A percentile compares a stretch with the other conserved stretches of the same genome.
phyloP scores from a whole-genome alignment of 2,113 vertebrate genomes.

The Eptesicus fuscus region DNA sequence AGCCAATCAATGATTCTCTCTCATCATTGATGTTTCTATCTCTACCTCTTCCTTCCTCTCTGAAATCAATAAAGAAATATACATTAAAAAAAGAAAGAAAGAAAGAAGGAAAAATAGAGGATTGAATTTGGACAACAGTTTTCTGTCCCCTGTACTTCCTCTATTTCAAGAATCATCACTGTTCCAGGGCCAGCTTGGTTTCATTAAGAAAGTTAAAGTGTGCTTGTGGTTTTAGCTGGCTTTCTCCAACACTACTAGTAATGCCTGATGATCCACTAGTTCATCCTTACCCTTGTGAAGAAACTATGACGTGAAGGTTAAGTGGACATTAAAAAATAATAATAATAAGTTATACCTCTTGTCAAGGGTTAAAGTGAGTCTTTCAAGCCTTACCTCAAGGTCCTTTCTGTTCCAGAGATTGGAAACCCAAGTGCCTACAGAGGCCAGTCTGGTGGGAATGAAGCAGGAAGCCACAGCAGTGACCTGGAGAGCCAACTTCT shows the following conservation, averaged over 20 bases:
- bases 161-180: not conserved
- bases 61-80: no score
- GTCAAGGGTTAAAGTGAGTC: not conserved
- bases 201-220: not conserved
- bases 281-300: not conserved
- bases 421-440: conserved; percentile 63
- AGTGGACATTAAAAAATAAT: not conserved
- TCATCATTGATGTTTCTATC: no score
- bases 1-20: no score
- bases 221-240: not conserved
- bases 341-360: not conserved
- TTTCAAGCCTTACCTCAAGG: conserved; percentile 30
- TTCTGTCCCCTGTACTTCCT: not conserved
- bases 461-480: conserved; percentile 53
- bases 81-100: no score
- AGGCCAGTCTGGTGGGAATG: conserved; percentile 64
- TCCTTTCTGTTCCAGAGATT: conserved; percentile 68
- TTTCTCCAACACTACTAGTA: not conserved
- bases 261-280: not conserved
- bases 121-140: not conserved
- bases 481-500: conserved; percentile 45
- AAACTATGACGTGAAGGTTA: not conserved
- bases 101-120: not conserved
- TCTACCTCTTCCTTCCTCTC: no score
- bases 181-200: not conserved